These are phyloP conservation scores for Montipora capricornis DNA, from an alignment of 64 coral and sea anemone genomes.

Conservation along the genomic window DNA sequence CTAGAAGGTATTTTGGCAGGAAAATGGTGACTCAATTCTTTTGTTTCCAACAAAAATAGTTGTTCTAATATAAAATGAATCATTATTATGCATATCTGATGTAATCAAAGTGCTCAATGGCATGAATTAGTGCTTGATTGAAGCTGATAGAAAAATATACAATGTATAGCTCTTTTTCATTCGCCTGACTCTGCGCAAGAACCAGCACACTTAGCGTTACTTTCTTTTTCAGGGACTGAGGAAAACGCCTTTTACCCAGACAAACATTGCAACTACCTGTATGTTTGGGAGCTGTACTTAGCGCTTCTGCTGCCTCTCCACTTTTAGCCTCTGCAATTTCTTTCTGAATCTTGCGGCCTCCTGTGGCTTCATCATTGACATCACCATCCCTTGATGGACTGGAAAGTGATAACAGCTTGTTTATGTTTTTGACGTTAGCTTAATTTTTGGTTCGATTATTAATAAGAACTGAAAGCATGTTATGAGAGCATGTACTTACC, in stretches of 20 bases:
- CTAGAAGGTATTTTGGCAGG: slow-evolving; percentile 13
- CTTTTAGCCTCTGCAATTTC: not conserved
- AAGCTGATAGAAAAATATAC: not conserved
- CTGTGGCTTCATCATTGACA: too few species aligned
- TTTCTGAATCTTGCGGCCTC: too few species aligned
- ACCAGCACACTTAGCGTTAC: slow-evolving; percentile 15
- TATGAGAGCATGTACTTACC: too few species aligned
- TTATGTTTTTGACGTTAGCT: too few species aligned
- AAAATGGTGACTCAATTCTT: slow-evolving; percentile 6
- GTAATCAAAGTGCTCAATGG: slow-evolving; percentile 4
- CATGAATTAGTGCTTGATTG: slow-evolving; percentile 13
- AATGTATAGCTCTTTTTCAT: not conserved
- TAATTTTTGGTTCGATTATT: too few species aligned
- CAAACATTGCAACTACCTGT: slow-evolving; percentile 1
- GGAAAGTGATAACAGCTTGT: too few species aligned
- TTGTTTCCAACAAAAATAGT: too few species aligned
- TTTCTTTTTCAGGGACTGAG: slow-evolving; percentile 8
- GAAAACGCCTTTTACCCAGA: slow-evolving; percentile 13
- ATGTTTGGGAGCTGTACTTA: slow-evolving; percentile 11
- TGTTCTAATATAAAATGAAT: slow-evolving; percentile 5
- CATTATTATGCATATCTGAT: not conserved
- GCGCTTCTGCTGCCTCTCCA: not conserved
- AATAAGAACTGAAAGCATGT: too few species aligned
- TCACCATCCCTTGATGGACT: too few species aligned
- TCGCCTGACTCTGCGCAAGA: slow-evolving; percentile 1